Conservation (phyloP, 2,113 vertebrate species). For the Alaudala cheleensis region DNA sequence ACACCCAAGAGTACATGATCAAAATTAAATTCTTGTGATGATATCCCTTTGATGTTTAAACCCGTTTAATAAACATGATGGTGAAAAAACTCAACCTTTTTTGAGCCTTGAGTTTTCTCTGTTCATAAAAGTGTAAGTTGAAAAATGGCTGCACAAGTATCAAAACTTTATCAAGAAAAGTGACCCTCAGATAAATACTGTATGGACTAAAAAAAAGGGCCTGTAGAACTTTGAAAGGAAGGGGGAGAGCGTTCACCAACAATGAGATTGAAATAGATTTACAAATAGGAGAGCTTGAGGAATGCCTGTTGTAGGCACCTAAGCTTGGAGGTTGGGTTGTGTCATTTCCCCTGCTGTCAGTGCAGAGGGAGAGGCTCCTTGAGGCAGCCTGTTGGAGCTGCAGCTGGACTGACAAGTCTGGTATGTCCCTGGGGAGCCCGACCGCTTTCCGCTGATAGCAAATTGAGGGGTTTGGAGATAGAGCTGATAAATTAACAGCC, state of each 20-base stretch:
- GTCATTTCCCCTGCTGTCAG: not conserved
- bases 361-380: not conserved
- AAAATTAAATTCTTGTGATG: not conserved
- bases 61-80: not conserved
- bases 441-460: not conserved
- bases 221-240: not conserved
- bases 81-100: not conserved
- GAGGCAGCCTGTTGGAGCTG: rapidly evolving
- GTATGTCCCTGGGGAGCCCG: not conserved
- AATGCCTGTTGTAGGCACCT: not conserved
- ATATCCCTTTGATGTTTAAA: not conserved
- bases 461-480: not conserved
- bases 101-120: not conserved
- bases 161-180: not conserved
- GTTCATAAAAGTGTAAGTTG: not conserved
- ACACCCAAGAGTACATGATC: not conserved
- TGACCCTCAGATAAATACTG: not conserved
- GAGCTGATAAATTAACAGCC: not conserved
- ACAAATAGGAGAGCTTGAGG: not conserved
- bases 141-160: not conserved
- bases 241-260: not conserved
- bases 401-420: not conserved
- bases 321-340: not conserved
- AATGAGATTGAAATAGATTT: not conserved
- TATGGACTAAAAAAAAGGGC: not conserved